Evolutionary conservation across 2,888 invertebrate genomes (phyloP).

Genomic region (Coelinius sp.): DNA sequence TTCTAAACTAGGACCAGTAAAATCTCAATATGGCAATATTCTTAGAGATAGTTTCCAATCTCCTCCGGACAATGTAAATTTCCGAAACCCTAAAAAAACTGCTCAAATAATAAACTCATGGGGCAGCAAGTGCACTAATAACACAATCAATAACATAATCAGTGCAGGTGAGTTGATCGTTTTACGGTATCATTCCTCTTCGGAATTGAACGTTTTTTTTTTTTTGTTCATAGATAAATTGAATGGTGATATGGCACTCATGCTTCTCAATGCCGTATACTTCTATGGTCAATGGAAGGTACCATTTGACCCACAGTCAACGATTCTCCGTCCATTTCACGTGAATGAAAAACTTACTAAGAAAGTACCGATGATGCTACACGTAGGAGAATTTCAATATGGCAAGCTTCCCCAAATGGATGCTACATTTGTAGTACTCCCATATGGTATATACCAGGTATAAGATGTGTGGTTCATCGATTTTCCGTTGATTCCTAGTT

Average conservation of each 20-base stretch:
- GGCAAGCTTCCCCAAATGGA: conserved; percentile 72
- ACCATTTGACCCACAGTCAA: conserved; percentile 76
- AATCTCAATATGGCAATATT: background rate
- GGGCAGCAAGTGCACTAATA: background rate
- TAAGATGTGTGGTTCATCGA: background rate
- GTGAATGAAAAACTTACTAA: conserved; percentile 72
- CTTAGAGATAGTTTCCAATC: background rate
- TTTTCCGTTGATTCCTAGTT: background rate
- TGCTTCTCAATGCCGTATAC: conserved; percentile 86
- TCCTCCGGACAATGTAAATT: background rate
- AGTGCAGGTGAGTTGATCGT: background rate
- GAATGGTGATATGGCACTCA: background rate
- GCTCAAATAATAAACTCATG: background rate
- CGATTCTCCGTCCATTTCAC: conserved; percentile 78
- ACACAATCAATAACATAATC: background rate
- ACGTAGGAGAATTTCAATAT: conserved; percentile 72
- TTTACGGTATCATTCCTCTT: background rate
- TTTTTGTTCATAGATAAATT: too few relatives aligned
- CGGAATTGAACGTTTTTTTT: too few relatives aligned
- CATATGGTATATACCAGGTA: conserved; percentile 79
- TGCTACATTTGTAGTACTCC: conserved; percentile 79
- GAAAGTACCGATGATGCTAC: conserved; percentile 82
- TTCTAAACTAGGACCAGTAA: background rate
- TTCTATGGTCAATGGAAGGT: conserved; percentile 86
- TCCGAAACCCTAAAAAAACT: background rate